Base-by-base conservation (phyloP, 1,140 invertebrate species). In the Acromyrmex echinatior region DNA sequence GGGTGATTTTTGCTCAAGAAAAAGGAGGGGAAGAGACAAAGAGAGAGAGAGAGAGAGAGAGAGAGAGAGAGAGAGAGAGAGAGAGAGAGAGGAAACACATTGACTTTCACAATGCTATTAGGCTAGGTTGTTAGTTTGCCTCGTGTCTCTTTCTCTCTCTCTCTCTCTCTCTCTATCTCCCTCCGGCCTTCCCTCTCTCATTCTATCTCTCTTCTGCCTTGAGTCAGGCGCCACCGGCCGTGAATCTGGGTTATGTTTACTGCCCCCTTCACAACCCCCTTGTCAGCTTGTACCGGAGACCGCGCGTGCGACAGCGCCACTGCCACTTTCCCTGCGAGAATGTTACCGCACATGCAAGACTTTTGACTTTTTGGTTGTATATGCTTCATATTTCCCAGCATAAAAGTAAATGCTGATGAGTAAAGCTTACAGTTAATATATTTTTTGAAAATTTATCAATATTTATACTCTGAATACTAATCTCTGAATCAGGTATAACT, bases 241-340 rank as follows among this genome's bases (percentile, higher is more conserved):
- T 81, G 91, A 90, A 93, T 93, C 93, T 93, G 84, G 92, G 92
- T 93, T 93, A 93, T 93, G 92, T 93, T 94, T 93, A 93, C 93
- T 90, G 89, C 86, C 87, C 88, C 87, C 89, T 76, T 85, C 86
- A 60, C 58, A 25, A 45, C 39, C 51, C 73, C 12, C 82, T 70
- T 49, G 21, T 9, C 51, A 35, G 21, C 35, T 60, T 63, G 28
- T 10, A 21, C 25, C 51, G 14, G 45, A 51, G 58, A 25, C 49
- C 86, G 28, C n/a, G 39, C 56, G 45, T 16, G 16, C 82, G 31
- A 56, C 74, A 60, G 73, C 60, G 73, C 76, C 58, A 21, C 58
- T 45, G 35, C 53, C 56, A 51, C 56, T 74, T 74, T 84, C 25
- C 35, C 78, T 18, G 39, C 60, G 71, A 77, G 21, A 77, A 65